Base-by-base conservation (phyloP, 1,140 invertebrate genomes). In the Hypsibius dujardini region DNA sequence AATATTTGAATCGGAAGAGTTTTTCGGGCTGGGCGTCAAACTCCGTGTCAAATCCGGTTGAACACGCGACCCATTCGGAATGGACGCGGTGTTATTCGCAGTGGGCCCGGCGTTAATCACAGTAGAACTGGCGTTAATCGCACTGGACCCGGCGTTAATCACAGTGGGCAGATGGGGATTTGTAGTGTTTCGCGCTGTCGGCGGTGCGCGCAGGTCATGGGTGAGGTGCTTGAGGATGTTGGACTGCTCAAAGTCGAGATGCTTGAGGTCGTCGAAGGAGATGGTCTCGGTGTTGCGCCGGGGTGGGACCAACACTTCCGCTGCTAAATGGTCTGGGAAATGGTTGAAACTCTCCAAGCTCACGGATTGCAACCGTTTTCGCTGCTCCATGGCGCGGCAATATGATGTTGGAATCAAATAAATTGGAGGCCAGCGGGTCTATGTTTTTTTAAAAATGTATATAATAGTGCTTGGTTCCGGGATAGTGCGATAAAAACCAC, bases 201-300 rank as follows among this genome's bases (percentile, higher is more conserved):
- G n/a, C 7, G 50, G n/a, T n/a, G n/a, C 7, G 7, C 50, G 50
- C 2, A 88, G 87, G 79, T 89, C 87, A 79, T 89, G 89, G 1
- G 88, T 87, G 70, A 90, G 81, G 80, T 90, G 88, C 79, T 91
- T 91, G 73, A 91, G 78, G n/a, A 90, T 87, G 76, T 84, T 84
- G 42, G 88, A 88, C 75, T 90, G 87, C 78, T 85, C 88, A 1
- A 90, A 81, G 77, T 89, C 90, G 80, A n/a, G n/a, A n/a, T n/a
- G n/a, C n/a, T n/a, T n/a, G 7, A 56, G 50, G 7, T 56, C 50
- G 50, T 56, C 50, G n/a, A 56, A 56, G 50, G 50, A 56, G 7
- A 56, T n/a, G 50, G 50, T n/a, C 50, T 56, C 50, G 7, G n/a
- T 56, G 50, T 56, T 56, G 7, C 50, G 50, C 50, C 50, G 50